phyloP scores from a whole-genome alignment of 1,140 invertebrate species.

The Lerema accius region DNA sequence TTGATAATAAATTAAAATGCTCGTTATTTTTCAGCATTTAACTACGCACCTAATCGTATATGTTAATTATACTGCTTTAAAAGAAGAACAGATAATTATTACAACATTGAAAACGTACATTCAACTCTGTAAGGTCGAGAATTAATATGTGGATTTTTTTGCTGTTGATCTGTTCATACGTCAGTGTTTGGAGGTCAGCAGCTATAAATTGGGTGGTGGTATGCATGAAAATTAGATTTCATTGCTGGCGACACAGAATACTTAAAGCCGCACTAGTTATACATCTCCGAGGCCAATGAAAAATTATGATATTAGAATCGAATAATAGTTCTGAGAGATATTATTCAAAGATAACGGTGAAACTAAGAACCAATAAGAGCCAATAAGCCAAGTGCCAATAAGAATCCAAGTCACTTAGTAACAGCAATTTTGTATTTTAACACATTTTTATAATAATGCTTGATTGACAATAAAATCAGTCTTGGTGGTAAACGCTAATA shows the following conservation, averaged over 20 bases:
- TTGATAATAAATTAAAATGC: slow-evolving; percentile 15
- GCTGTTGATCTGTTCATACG: neutral
- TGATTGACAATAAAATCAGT: too few relatives aligned
- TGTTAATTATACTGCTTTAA: neutral
- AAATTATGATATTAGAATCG: too few relatives aligned
- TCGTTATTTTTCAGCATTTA: slow-evolving; percentile 1
- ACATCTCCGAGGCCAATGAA: too few relatives aligned
- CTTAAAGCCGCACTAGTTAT: neutral
- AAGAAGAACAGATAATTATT: neutral
- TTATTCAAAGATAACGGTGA: too few relatives aligned
- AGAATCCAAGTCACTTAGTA: too few relatives aligned
- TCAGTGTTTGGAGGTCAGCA: neutral
- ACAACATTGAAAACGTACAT: neutral
- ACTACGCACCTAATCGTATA: neutral
- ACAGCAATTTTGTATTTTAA: too few relatives aligned
- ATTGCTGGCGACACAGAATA: neutral
- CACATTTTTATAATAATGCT: too few relatives aligned
- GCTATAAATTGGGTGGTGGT: neutral
- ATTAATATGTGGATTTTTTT: neutral
- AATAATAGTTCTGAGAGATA: too few relatives aligned
- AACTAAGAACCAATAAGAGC: too few relatives aligned
- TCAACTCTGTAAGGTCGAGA: neutral
- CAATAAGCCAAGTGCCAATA: too few relatives aligned
- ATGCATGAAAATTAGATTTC: neutral
- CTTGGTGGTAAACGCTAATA: too few relatives aligned